Evolutionary conservation across 2,888 invertebrate genomes (phyloP).

Genomic region (Brachylomia viminalis): DNA sequence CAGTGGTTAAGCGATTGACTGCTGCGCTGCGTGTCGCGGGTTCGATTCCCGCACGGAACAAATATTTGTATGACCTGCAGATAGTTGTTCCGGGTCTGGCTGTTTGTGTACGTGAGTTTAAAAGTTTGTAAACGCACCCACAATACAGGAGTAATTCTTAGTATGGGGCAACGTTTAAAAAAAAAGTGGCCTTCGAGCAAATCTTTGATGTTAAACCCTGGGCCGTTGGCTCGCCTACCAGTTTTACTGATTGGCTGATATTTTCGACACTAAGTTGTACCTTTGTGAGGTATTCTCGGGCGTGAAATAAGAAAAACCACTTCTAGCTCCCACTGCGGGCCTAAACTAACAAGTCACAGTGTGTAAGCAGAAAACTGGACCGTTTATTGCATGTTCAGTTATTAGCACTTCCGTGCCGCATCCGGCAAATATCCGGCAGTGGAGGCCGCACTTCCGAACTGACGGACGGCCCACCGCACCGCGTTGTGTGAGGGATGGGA

Average conservation of each 20-base stretch:
- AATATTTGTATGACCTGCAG: too few species aligned
- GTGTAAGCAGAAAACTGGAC: slow-evolving; percentile 51
- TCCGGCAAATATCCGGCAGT: slow-evolving; percentile 71
- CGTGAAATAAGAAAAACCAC: background rate
- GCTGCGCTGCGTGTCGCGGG: too few species aligned
- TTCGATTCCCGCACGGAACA: too few species aligned
- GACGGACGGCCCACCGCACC: background rate
- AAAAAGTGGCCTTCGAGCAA: background rate
- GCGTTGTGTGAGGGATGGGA: slow-evolving; percentile 20
- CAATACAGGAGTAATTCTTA: too few species aligned
- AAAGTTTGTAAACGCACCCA: too few species aligned
- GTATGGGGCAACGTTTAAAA: too few species aligned
- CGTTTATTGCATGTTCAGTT: slow-evolving; percentile 64
- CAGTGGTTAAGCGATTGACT: too few species aligned
- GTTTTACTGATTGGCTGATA: background rate
- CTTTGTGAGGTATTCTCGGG: background rate
- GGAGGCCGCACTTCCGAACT: slow-evolving; percentile 69
- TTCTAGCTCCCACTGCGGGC: background rate
- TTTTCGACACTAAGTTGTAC: background rate
- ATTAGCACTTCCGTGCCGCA: slow-evolving; percentile 62
- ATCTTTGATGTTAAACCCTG: background rate
- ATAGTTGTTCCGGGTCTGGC: too few species aligned
- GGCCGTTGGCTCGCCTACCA: background rate
- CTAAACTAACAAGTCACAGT: slow-evolving; percentile 48
- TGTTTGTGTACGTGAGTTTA: too few species aligned